A percentile compares a stretch with the other conserved stretches of the same genome.
phyloP scores from a whole-genome alignment of 2,888 invertebrate species.

The Caenorhabditis sp. region DNA sequence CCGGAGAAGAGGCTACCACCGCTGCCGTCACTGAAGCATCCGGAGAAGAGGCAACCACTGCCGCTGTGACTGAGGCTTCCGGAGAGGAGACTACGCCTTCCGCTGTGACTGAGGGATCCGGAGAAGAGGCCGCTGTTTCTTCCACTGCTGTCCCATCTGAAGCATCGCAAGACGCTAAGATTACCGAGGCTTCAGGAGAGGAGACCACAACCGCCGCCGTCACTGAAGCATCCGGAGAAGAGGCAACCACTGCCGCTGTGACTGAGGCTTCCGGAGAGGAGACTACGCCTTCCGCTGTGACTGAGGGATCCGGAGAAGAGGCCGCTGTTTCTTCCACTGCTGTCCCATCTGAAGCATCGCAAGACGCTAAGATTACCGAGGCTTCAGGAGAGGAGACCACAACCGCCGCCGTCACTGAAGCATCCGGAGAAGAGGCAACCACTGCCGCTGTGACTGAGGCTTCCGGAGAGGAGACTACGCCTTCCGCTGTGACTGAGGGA shows the following conservation, averaged over 20 bases:
- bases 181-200: constrained; percentile 3
- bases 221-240: constrained; percentile 33
- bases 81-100: constrained; percentile 17
- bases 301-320: constrained; percentile 31
- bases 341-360: constrained; percentile 1
- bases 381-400: constrained; percentile 22
- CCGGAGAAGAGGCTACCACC: constrained; percentile 25
- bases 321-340: constrained; percentile 2
- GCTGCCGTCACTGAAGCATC: constrained; percentile 32
- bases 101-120: constrained; percentile 32
- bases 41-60: constrained; percentile 23
- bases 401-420: constrained; percentile 6
- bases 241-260: constrained; percentile 16
- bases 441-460: constrained; percentile 23
- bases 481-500: constrained; percentile 39
- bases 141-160: constrained; percentile 5
- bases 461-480: constrained; percentile 23
- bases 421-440: constrained; percentile 22
- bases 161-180: background rate
- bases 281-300: constrained; percentile 11
- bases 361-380: background rate
- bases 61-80: constrained; percentile 2
- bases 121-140: constrained; percentile 23
- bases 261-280: constrained; percentile 28
- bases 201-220: constrained; percentile 5